A percentile compares a stretch with the other conserved stretches of the same genome.
These are phyloP conservation scores for Eleginops maclovinus DNA, from an alignment of 2,113 vertebrate species.

Conservation along the genomic window DNA sequence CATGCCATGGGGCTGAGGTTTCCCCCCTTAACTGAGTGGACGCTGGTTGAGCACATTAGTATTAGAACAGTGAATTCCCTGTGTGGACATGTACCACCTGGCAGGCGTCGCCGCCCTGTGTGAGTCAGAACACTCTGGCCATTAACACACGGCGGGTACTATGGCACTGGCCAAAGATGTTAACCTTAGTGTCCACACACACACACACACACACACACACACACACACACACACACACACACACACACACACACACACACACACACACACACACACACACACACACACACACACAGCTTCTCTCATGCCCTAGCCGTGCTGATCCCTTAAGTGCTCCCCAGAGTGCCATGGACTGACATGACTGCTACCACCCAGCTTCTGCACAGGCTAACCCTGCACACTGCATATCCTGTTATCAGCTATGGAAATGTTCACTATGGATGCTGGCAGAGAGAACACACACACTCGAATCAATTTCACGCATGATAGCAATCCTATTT, in stretches of 20 bases:
- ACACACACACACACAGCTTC: constrained; percentile 16
- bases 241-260: constrained; percentile 4
- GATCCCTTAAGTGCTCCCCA: constrained; percentile 64
- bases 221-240: constrained; percentile 8
- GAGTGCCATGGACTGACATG: constrained; percentile 42
- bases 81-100: constrained; percentile 74
- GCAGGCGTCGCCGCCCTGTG: constrained; percentile 45
- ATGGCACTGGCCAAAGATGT: constrained; percentile 39
- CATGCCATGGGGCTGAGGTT: not conserved
- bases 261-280: constrained; percentile 23
- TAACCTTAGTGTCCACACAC: constrained; percentile 36
- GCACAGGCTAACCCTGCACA: constrained; percentile 28
- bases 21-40: constrained; percentile 40
- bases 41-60: constrained; percentile 58
- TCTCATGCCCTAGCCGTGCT: not conserved
- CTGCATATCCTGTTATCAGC: constrained; percentile 56
- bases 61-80: constrained; percentile 60
- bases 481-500: constrained; percentile 47
- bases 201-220: constrained; percentile 23
- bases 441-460: constrained; percentile 29
- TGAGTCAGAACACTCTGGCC: constrained; percentile 55
- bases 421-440: constrained; percentile 44
- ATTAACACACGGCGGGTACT: constrained; percentile 66
- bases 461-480: constrained; percentile 59
- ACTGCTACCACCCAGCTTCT: constrained; percentile 46